Conservation (phyloP, 2,888 invertebrate species). For the Lepidocyrtinus sp. region DNA sequence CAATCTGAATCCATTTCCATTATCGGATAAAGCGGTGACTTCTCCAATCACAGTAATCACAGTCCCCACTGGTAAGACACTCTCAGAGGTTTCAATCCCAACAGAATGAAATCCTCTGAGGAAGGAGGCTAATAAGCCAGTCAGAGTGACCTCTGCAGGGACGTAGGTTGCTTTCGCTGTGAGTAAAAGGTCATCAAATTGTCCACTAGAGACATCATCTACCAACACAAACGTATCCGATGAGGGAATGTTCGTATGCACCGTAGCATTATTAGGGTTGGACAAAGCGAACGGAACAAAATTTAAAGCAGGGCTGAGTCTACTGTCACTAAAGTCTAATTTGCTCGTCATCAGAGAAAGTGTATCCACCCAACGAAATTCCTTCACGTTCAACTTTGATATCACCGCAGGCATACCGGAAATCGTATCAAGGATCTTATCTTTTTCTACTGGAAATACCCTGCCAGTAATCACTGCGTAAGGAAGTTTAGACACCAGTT, state of each 20-base stretch:
- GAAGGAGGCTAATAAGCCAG: constrained; percentile 36
- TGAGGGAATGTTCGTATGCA: neutral
- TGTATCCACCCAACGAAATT: constrained; percentile 36
- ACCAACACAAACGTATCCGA: constrained; percentile 25
- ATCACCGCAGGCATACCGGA: constrained; percentile 47
- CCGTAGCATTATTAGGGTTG: constrained; percentile 34
- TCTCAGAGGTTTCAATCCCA: constrained; percentile 43
- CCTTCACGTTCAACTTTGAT: constrained; percentile 33
- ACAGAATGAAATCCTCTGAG: constrained; percentile 47
- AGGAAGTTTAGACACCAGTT: constrained; percentile 15
- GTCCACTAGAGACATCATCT: constrained; percentile 34
- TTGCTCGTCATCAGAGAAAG: constrained; percentile 4
- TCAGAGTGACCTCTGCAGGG: constrained; percentile 32
- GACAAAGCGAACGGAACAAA: constrained; percentile 44
- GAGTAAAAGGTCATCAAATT: constrained; percentile 36
- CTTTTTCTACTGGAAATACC: constrained; percentile 34
- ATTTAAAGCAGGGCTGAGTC: constrained; percentile 31
- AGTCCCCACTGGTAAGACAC: constrained; percentile 37
- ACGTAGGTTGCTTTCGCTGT: constrained; percentile 37
- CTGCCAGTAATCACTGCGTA: constrained; percentile 49
- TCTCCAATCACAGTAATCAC: constrained; percentile 50
- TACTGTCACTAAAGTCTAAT: neutral
- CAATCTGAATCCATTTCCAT: constrained; percentile 24
- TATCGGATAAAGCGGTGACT: constrained; percentile 31
- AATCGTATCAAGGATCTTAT: constrained; percentile 19